Percentiles rank a stretch among this genome's conserved stretches.
phyloP scores from a whole-genome alignment of 2,113 vertebrate genomes.

The Nymphicus hollandicus region DNA sequence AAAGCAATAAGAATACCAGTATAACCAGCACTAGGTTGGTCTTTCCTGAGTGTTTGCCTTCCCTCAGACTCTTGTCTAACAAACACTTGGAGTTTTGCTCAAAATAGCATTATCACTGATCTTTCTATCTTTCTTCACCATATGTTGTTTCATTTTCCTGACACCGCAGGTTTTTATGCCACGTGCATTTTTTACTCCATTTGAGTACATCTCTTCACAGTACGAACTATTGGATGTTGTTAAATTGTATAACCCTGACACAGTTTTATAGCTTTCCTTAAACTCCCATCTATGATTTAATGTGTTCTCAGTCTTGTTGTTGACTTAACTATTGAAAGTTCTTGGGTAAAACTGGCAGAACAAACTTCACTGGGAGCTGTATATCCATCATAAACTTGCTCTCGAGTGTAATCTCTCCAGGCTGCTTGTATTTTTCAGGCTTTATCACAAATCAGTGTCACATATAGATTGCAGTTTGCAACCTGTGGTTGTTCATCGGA shows the following conservation, averaged over 20 bases:
- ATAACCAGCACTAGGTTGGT: background rate
- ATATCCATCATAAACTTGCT: background rate
- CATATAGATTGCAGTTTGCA: background rate
- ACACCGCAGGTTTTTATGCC: background rate
- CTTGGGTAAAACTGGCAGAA: background rate
- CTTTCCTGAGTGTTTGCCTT: background rate
- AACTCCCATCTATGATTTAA: background rate
- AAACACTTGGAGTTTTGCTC: background rate
- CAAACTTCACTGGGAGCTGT: conserved; percentile 14
- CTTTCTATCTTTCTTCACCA: background rate
- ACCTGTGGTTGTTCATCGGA: background rate
- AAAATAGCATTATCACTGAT: background rate
- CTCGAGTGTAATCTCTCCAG: background rate
- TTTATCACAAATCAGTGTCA: conserved; percentile 25
- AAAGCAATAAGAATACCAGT: background rate
- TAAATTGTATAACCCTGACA: background rate
- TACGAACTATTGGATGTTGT: background rate
- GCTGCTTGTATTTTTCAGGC: conserved; percentile 21
- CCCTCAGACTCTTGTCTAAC: background rate
- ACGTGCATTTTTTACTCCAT: background rate
- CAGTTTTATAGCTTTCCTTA: background rate
- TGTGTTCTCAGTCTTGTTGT: background rate
- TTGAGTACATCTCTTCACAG: background rate
- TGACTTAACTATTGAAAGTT: conserved; percentile 7
- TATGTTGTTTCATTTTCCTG: background rate